Base-by-base conservation (phyloP, 2,113 vertebrate species). In the Paralichthys olivaceus region DNA sequence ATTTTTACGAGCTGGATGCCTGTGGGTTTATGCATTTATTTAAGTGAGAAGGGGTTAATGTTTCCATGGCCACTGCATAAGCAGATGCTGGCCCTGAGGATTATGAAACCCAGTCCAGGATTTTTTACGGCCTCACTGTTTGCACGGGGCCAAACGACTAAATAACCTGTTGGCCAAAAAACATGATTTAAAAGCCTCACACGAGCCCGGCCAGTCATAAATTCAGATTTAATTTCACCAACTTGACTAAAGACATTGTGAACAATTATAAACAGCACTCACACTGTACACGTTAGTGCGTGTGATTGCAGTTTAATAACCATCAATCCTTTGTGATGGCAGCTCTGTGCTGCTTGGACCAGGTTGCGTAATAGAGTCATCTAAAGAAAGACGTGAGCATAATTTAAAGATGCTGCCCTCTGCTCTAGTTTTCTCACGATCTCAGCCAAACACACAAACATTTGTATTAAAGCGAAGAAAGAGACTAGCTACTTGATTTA, bases 11-110 rank as follows among this genome's bases (percentile, higher is more conserved):
- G 37, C 43, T 62, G 58, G 40, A 76, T 45, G 62, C 76, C 51
- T 75, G 77, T 83, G 64, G 78, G 66, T 37, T 4, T 34, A 45
- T 69, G 55, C 76, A 63, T 75, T 67, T 49, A 72, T 61, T 83
- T 63, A 69, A 79, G 75, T 79, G 32, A 69, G 1, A 45, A 25
- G 57, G 62, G 65, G 57, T 60, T 67, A 74, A 51, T 17, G 43
- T 47, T 47, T 47, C 15, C 43, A 19, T 19, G 43, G 43, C 43
- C 43, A 47, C 43, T 47, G 43, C 43, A 47, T 47, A 47, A 47
- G 43, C 43, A 51, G 49, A 51, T 20, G 11, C 37, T 13, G 37
- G 37, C 37, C 37, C 37, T 2, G 37, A 40, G 37, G 37, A 40
- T 40, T 40, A 40, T 53, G 57, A 77, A 75, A 75, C 20, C 13